Conservation (phyloP, 2,113 vertebrate species). For the Vanacampus margaritifer region DNA sequence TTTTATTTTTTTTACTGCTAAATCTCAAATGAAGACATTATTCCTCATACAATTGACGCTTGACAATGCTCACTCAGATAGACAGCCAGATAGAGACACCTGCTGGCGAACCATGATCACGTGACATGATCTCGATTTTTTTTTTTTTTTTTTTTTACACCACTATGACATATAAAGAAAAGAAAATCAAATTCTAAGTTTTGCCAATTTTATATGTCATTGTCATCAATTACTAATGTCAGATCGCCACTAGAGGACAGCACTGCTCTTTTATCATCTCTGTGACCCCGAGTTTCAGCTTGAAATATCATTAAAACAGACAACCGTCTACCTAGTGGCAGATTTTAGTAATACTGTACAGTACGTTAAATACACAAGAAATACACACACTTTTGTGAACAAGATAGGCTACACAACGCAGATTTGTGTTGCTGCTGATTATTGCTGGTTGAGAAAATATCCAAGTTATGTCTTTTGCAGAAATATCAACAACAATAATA, state of each 20-base stretch:
- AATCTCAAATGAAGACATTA: slow-evolving; percentile 31
- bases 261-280: not conserved
- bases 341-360: not conserved
- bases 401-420: not conserved
- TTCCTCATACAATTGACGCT: slow-evolving; percentile 25
- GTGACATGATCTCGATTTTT: not conserved
- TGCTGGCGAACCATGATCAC: slow-evolving; percentile 26
- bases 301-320: not conserved
- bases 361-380: not conserved
- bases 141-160: not conserved
- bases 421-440: no score
- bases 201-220: no score
- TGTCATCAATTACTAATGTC: slow-evolving; percentile 2
- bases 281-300: not conserved
- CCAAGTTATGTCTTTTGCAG: no score
- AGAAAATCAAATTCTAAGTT: no score
- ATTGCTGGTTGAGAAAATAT: no score
- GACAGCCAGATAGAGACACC: slow-evolving; percentile 49
- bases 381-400: not conserved
- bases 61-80: slow-evolving; percentile 6
- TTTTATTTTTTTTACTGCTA: slow-evolving; percentile 39
- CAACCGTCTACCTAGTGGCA: not conserved
- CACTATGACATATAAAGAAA: no score
- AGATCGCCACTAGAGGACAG: slow-evolving; percentile 45
- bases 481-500: no score